Conservation (phyloP, 2,113 vertebrate genomes). For the Austrofundulus limnaeus region DNA sequence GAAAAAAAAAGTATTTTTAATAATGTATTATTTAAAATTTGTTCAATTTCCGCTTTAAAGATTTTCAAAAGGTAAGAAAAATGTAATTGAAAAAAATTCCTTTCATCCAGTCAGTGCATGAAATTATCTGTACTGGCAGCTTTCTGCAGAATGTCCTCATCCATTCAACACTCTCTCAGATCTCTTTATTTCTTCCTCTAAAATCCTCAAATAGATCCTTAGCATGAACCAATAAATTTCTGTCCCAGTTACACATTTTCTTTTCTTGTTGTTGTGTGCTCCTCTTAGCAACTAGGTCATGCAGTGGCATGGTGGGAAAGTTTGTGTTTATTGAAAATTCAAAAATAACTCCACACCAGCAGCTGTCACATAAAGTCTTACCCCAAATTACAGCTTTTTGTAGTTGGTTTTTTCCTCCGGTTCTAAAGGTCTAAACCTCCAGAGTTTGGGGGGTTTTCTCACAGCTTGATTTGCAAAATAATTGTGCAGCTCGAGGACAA, state of each 20-base stretch:
- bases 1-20: background rate
- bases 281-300: slow-evolving; percentile 61
- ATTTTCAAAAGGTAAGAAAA: slow-evolving; percentile 62
- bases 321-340: slow-evolving; percentile 58
- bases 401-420: slow-evolving; percentile 58
- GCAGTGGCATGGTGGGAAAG: slow-evolving; percentile 40
- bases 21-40: too few species aligned
- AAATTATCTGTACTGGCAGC: slow-evolving; percentile 55
- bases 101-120: slow-evolving; percentile 52
- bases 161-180: slow-evolving; percentile 47
- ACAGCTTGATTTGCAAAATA: slow-evolving; percentile 36
- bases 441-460: slow-evolving; percentile 39
- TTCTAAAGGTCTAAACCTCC: slow-evolving; percentile 48
- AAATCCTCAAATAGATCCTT: slow-evolving; percentile 56
- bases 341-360: slow-evolving; percentile 72
- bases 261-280: slow-evolving; percentile 59
- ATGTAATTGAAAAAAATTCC: slow-evolving; percentile 33
- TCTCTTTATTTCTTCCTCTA: slow-evolving; percentile 57
- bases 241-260: slow-evolving; percentile 43
- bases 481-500: slow-evolving; percentile 16
- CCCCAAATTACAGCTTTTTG: slow-evolving; percentile 73
- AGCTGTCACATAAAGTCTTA: slow-evolving; percentile 63
- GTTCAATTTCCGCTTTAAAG: too few species aligned
- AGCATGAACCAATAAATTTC: slow-evolving; percentile 58
- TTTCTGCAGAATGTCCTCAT: slow-evolving; percentile 46